Conservation (phyloP, 2,888 invertebrate species). For the Drosophila sordidapex region DNA sequence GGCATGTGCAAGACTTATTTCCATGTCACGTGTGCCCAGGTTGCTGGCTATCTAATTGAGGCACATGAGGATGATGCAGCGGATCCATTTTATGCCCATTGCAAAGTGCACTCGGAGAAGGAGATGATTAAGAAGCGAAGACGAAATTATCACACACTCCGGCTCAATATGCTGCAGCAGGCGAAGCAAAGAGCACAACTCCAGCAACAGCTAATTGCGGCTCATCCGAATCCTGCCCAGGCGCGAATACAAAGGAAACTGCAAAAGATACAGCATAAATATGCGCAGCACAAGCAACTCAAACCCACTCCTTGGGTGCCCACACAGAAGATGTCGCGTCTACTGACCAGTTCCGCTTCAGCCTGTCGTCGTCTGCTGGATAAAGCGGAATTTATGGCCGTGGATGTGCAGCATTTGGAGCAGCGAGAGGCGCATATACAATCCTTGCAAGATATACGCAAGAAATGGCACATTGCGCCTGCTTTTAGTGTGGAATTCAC, state of each 20-base stretch:
- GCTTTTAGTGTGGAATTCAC: slow-evolving; percentile 98
- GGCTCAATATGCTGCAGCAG: slow-evolving; percentile 92
- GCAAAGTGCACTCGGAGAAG: slow-evolving; percentile 97
- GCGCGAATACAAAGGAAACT: slow-evolving; percentile 92
- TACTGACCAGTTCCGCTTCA: slow-evolving; percentile 95
- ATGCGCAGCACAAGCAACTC: slow-evolving; percentile 89
- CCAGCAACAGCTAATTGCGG: slow-evolving; percentile 59
- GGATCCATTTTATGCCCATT: slow-evolving; percentile 98
- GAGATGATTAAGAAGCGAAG: slow-evolving; percentile 91
- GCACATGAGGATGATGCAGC: slow-evolving; percentile 97
- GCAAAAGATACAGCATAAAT: slow-evolving; percentile 94
- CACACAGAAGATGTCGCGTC: slow-evolving; percentile 96
- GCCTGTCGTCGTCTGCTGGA: slow-evolving; percentile 92
- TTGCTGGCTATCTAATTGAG: slow-evolving; percentile 96
- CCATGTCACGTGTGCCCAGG: slow-evolving; percentile 98
- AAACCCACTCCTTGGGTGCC: slow-evolving; percentile 96
- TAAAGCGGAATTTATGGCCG: slow-evolving; percentile 96
- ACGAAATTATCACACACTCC: slow-evolving; percentile 93
- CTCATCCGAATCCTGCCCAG: slow-evolving; percentile 88
- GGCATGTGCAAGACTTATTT: slow-evolving; percentile 99
- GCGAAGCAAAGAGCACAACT: slow-evolving; percentile 72
- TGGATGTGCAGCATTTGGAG: slow-evolving; percentile 92
- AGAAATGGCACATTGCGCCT: slow-evolving; percentile 97
- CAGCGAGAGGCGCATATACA: slow-evolving; percentile 93
- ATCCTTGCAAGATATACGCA: slow-evolving; percentile 93